Conservation (phyloP, 2,888 invertebrate species). For the Drosophila pseudotakahashii region DNA sequence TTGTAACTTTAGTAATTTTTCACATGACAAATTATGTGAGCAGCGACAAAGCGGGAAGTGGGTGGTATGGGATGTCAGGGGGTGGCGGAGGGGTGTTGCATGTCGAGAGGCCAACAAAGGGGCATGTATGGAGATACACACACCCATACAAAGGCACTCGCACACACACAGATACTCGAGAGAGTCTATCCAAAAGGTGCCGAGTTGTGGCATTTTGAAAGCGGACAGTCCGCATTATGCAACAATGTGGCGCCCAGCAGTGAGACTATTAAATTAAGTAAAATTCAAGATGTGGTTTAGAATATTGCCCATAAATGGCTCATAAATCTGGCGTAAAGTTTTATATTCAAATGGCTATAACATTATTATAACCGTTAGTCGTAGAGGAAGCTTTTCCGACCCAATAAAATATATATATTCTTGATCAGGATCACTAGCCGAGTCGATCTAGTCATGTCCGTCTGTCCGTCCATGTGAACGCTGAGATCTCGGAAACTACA, state of each 20-base stretch:
- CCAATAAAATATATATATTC: too few species aligned
- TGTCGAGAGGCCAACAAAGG: conserved; percentile 57
- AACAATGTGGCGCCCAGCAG: conserved; percentile 36
- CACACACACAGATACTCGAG: conserved; percentile 6
- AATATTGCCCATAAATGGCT: not conserved
- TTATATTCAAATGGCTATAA: not conserved
- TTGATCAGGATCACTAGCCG: too few species aligned
- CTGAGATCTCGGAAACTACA: too few species aligned
- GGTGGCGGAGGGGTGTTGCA: conserved; percentile 5
- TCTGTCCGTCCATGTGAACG: too few species aligned
- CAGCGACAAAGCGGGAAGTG: conserved; percentile 50
- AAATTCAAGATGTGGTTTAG: conserved; percentile 14
- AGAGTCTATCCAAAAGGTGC: conserved; percentile 52
- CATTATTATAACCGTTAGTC: not conserved
- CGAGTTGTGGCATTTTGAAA: conserved; percentile 73
- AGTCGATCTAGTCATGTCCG: too few species aligned
- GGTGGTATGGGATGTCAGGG: conserved; percentile 3
- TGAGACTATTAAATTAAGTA: conserved; percentile 23
- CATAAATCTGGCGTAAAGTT: not conserved
- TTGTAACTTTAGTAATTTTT: conserved; percentile 82
- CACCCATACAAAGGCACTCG: conserved; percentile 16
- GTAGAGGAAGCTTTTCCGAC: too few species aligned
- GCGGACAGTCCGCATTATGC: conserved; percentile 47
- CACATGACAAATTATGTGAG: conserved; percentile 82
- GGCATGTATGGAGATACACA: conserved; percentile 21